Percentiles rank a stretch among this genome's conserved stretches.
Evolutionary conservation across 1,140 invertebrate species (phyloP).

Genomic region (Caenorhabditis tropicalis): DNA sequence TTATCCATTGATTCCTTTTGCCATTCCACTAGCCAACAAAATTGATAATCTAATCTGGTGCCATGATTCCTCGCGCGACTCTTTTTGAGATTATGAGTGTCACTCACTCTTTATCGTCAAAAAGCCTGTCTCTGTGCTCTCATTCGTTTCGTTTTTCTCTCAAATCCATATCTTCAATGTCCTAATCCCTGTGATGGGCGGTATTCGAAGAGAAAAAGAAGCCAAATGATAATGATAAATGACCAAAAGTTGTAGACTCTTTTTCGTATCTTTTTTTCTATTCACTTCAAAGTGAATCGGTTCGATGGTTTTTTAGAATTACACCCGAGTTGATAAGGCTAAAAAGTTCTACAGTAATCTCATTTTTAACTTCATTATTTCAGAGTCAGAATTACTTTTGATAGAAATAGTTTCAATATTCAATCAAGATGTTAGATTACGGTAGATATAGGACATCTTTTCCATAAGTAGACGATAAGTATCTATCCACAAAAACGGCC

Average conservation of each 20-base stretch:
- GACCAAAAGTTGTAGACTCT: not conserved
- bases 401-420: too few relatives aligned
- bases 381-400: too few relatives aligned
- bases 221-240: not conserved
- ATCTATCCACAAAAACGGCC: too few relatives aligned
- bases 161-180: not conserved
- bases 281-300: not conserved
- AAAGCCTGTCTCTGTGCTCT: not conserved
- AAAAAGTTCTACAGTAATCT: too few relatives aligned
- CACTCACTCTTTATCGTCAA: not conserved
- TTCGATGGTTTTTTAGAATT: too few relatives aligned
- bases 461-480: too few relatives aligned
- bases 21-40: not conserved
- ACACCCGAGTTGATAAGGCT: too few relatives aligned
- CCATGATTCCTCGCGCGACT: not conserved
- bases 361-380: too few relatives aligned
- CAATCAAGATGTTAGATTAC: too few relatives aligned
- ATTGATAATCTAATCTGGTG: slow-evolving; percentile 25
- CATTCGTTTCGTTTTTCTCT: not conserved
- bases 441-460: too few relatives aligned
- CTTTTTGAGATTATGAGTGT: slow-evolving; percentile 17
- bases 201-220: not conserved
- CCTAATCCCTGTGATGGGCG: slow-evolving; percentile 4
- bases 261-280: not conserved
- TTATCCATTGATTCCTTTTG: not conserved